Conservation (phyloP, 2,888 invertebrate species). For the Leptinotarsa rubiginosa region DNA sequence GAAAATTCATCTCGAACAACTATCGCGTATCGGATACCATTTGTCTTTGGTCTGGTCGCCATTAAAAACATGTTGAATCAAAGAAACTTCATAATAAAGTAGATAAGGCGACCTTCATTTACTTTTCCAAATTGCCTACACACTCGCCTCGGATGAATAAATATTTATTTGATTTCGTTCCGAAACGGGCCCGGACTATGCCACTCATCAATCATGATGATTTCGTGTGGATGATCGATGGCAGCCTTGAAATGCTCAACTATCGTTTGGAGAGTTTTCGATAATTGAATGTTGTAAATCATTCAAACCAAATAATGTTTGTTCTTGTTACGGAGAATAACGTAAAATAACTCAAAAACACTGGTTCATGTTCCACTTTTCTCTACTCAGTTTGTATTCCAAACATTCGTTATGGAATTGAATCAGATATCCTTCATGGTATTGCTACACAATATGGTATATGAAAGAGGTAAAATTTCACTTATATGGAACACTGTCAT, state of each 20-base stretch:
- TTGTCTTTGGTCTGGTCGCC: constrained; percentile 53
- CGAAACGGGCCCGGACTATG: constrained; percentile 1
- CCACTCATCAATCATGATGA: constrained; percentile 26
- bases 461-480: no score
- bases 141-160: constrained; percentile 33
- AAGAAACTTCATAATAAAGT: constrained; percentile 49
- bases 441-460: no score
- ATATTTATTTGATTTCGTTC: constrained; percentile 31
- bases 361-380: no score
- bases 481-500: no score
- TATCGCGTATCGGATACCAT: constrained; percentile 52
- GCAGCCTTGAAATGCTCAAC: constrained; percentile 5
- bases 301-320: not conserved
- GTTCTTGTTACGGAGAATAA: no score
- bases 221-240: constrained; percentile 7
- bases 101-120: constrained; percentile 49
- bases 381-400: no score
- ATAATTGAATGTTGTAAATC: not conserved
- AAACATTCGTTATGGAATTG: no score
- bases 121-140: constrained; percentile 43
- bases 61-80: constrained; percentile 55
- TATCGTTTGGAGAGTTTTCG: not conserved
- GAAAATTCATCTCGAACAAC: constrained; percentile 55
- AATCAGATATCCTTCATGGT: no score
- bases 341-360: no score